phyloP scores from a whole-genome alignment of 2,113 vertebrate genomes.

The Aleadryas rufinucha region DNA sequence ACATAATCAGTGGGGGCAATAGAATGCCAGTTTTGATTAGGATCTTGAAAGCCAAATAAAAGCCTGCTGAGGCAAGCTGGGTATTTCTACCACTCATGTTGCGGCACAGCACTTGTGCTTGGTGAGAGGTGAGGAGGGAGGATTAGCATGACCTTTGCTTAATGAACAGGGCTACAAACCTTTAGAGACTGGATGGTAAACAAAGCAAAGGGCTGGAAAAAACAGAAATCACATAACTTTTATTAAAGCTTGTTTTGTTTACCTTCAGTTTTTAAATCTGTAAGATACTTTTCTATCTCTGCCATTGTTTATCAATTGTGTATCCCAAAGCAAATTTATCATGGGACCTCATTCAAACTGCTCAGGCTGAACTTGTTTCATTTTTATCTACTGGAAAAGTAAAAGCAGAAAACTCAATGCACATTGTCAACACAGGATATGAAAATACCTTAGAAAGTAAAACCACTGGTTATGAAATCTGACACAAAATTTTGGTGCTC shows the following conservation, averaged over 20 bases:
- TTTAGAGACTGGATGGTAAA: slow-evolving; percentile 50
- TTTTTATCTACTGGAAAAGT: neutral
- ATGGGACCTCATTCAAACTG: neutral
- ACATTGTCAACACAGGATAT: neutral
- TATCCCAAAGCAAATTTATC: neutral
- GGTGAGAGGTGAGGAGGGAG: neutral
- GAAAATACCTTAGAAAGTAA: neutral
- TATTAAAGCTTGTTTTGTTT: neutral
- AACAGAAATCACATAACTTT: neutral
- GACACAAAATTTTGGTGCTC: neutral
- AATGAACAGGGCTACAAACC: slow-evolving; percentile 45
- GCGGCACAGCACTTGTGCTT: neutral
- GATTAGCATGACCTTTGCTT: slow-evolving; percentile 53
- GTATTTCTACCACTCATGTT: slow-evolving; percentile 37
- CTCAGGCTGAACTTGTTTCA: neutral
- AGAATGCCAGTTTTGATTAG: slow-evolving; percentile 53
- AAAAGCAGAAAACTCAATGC: neutral
- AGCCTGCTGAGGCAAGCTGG: slow-evolving; percentile 48
- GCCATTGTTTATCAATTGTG: neutral
- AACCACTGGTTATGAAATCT: neutral
- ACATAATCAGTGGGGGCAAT: slow-evolving; percentile 26
- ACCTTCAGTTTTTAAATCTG: slow-evolving; percentile 29
- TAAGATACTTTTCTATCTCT: neutral
- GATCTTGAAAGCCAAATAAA: slow-evolving; percentile 41
- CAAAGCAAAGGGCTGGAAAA: slow-evolving; percentile 35